Evolutionary conservation across 2,797 vertebrate genomes (phyloP), one percentile per base, ranked within the genome.

Genomic region (Danio jaintianensis): DNA sequence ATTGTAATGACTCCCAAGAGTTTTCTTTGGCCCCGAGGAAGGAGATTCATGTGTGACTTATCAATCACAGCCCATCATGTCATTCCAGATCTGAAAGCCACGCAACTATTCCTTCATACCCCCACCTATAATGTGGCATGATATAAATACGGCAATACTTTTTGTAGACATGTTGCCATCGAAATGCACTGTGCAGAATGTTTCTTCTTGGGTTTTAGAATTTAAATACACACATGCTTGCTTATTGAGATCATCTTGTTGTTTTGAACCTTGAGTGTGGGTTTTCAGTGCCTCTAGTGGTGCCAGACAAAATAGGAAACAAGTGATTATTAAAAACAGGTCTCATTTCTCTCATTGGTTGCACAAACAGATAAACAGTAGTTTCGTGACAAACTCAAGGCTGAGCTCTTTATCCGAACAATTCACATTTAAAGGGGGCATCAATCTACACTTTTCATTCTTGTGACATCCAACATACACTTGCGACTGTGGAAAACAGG

Each of bases 1-100:
- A 79, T 79, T 71, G 59, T 72, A 79, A 79, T 64, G 68, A 72
- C 58, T 72, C 78, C 68, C 78, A 79, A 22, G 68, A 79, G 68
- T 79, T 79, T 71, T 42, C 67, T 79, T 79, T 72, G 58, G 67
- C 68, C 56, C 2, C 29, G 18, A 50, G 68, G 55, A 55, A 72
- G n/a, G 58, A 72, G 38, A 79, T 79, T 72, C 48, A 63, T 47
- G 48, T 43, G 48, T 47, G 58, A 79, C 48, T 62, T 63, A 79
- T 79, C 78, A 64, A 45, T 79, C 78, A 72, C 12, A 7, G 52
- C 73, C 36, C 73, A 63, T 62, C 42, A 62, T 62, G 22, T 79
- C 78, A 63, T 43, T 45, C 18, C 68, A 38, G 48, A 53, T 67
- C 62, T 55, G 20, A 75, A 67, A 77, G 8, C 76, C 12, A 45